Percentiles rank a stretch among this genome's conserved stretches.
phyloP scores from a whole-genome alignment of 2,113 vertebrate genomes.

The Arvicanthis niloticus region DNA sequence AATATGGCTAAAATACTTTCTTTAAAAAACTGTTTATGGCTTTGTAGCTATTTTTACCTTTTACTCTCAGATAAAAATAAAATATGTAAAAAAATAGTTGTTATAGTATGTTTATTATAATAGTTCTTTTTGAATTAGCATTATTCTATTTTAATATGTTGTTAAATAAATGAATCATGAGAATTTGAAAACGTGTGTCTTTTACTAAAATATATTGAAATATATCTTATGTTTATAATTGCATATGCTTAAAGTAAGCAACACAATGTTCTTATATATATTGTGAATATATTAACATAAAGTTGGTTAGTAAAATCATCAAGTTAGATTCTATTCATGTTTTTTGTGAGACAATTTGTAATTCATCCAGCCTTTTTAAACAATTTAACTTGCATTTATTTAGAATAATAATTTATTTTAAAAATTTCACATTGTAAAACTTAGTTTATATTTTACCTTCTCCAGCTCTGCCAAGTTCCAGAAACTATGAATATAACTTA shows the following conservation, averaged over 20 bases:
- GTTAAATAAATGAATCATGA: neutral
- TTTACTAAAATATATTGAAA: neutral
- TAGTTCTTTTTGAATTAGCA: neutral
- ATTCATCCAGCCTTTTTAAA: neutral
- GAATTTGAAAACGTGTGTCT: neutral
- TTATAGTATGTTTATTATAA: neutral
- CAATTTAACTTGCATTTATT: neutral
- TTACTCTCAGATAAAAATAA: neutral
- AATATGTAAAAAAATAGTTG: neutral
- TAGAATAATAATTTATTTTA: neutral
- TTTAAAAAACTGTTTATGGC: neutral
- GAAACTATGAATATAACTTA: neutral
- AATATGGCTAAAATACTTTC: neutral
- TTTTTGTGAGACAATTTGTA: neutral
- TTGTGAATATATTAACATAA: neutral
- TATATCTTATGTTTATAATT: neutral
- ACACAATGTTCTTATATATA: neutral
- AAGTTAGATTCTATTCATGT: neutral
- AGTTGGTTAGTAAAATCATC: neutral
- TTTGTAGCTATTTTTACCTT: neutral
- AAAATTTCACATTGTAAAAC: neutral
- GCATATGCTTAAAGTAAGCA: neutral
- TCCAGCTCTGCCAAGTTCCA: neutral
- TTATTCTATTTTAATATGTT: neutral
- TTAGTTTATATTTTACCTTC: neutral